These are phyloP conservation scores for Achlya flavicornis DNA, from an alignment of 2,888 invertebrate species.

Conservation along the genomic window DNA sequence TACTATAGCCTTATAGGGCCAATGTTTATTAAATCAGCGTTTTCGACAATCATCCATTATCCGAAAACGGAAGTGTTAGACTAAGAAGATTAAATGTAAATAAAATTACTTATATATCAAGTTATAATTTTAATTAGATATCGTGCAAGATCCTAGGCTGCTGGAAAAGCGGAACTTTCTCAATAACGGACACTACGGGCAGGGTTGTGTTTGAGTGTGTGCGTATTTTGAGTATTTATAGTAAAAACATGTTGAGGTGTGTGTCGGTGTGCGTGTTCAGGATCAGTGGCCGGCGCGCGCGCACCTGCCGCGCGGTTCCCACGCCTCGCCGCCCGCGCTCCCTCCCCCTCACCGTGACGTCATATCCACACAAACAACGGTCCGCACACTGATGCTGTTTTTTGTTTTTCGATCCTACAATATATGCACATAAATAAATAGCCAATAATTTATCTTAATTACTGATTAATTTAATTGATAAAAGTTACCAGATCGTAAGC, in stretches of 20 bases:
- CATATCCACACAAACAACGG: conserved; percentile 73
- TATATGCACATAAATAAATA: conserved; percentile 33
- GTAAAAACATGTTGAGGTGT: conserved; percentile 40
- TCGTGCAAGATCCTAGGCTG: neutral
- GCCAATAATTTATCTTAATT: conserved; percentile 46
- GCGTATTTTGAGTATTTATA: conserved; percentile 42
- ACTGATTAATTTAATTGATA: conserved; percentile 43
- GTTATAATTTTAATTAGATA: neutral
- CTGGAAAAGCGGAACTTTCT: conserved; percentile 75
- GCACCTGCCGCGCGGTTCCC: conserved; percentile 83
- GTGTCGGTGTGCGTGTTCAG: conserved; percentile 70
- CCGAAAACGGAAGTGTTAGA: too few relatives aligned
- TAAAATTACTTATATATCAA: neutral
- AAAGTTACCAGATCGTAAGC: conserved; percentile 14
- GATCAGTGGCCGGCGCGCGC: conserved; percentile 82
- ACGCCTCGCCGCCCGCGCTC: conserved; percentile 66
- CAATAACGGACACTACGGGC: conserved; percentile 60
- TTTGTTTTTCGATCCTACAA: too few relatives aligned
- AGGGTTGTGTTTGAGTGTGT: conserved; percentile 41
- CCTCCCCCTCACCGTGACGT: conserved; percentile 61
- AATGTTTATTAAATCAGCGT: too few relatives aligned
- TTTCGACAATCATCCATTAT: too few relatives aligned
- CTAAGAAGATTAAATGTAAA: too few relatives aligned
- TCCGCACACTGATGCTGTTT: conserved; percentile 36
- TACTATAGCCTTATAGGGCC: too few relatives aligned